Evolutionary conservation across 2,113 vertebrate genomes (phyloP).

Genomic region (Chlorodrepanis virens): DNA sequence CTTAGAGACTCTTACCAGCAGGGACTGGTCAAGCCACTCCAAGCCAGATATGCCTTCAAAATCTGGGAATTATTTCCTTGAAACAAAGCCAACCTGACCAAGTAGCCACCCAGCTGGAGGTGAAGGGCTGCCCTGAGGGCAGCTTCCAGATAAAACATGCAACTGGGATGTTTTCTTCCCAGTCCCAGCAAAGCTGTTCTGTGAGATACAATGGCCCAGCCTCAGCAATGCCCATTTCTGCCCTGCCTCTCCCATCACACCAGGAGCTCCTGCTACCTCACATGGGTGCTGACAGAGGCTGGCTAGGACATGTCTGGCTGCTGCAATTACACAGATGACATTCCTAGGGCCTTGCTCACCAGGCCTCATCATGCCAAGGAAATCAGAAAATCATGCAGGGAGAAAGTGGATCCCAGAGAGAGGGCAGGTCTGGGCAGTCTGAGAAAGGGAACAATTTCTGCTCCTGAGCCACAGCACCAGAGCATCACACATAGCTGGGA

Average conservation of each 20-base stretch:
- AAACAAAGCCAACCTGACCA: neutral
- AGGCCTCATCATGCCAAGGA: neutral
- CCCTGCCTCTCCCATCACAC: neutral
- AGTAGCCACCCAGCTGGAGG: neutral
- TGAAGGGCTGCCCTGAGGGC: neutral
- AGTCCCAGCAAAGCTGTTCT: neutral
- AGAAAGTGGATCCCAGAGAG: neutral
- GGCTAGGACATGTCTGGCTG: neutral
- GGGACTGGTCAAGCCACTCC: neutral
- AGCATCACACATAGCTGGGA: neutral
- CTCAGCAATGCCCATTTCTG: neutral
- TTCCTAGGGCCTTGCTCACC: constrained; percentile 5
- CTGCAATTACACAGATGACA: neutral
- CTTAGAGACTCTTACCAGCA: neutral
- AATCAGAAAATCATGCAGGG: neutral
- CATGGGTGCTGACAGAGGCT: rapidly evolving
- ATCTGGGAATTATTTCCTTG: neutral
- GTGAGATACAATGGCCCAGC: rapidly evolving
- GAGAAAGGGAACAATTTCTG: neutral
- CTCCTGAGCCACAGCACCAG: neutral
- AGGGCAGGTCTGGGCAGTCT: neutral
- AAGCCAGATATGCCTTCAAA: neutral
- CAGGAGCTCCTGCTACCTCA: neutral
- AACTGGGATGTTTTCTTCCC: neutral
- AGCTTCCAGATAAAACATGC: neutral